A percentile compares a stretch with the other conserved stretches of the same genome.
Evolutionary conservation across 1,140 invertebrate genomes (phyloP).

Genomic region (Zaprionus inermis): DNA sequence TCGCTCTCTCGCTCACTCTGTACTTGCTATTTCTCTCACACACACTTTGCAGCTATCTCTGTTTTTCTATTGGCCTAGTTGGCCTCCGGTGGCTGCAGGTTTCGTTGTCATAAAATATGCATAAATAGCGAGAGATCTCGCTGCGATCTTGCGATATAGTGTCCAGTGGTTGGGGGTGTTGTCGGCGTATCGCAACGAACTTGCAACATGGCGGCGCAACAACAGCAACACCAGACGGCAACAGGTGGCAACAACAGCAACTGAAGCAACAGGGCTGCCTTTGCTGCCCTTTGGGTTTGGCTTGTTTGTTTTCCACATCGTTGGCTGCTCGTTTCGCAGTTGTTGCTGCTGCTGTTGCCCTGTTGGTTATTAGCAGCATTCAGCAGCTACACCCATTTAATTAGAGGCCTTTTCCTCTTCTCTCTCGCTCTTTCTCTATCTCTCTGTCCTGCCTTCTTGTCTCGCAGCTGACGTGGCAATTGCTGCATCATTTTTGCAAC

Average conservation of each 20-base stretch:
- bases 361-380: conserved; percentile 11
- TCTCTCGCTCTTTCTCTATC: neutral
- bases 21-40: conserved; percentile 33
- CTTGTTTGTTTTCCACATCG: conserved; percentile 9
- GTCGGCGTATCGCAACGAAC: conserved; percentile 14
- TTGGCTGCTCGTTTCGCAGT: conserved; percentile 7
- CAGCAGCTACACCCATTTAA: conserved; percentile 9
- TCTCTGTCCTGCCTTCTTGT: neutral
- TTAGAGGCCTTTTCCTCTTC: neutral
- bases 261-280: conserved; percentile 17
- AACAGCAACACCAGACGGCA: neutral
- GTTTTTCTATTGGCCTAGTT: neutral
- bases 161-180: conserved; percentile 2
- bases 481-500: neutral
- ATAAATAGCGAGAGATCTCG: conserved; percentile 6
- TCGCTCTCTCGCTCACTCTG: conserved; percentile 5
- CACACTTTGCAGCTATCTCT: neutral
- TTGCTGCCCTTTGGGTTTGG: conserved; percentile 4
- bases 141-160: conserved; percentile 4
- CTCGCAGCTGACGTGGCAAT: conserved; percentile 4
- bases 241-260: conserved; percentile 9
- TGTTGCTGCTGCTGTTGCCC: conserved; percentile 50
- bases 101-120: conserved; percentile 5
- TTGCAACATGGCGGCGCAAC: neutral
- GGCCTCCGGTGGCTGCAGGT: neutral